phyloP scores from a whole-genome alignment of 53 echinoderm and acorn worm genomes.

The Astropecten irregularis region DNA sequence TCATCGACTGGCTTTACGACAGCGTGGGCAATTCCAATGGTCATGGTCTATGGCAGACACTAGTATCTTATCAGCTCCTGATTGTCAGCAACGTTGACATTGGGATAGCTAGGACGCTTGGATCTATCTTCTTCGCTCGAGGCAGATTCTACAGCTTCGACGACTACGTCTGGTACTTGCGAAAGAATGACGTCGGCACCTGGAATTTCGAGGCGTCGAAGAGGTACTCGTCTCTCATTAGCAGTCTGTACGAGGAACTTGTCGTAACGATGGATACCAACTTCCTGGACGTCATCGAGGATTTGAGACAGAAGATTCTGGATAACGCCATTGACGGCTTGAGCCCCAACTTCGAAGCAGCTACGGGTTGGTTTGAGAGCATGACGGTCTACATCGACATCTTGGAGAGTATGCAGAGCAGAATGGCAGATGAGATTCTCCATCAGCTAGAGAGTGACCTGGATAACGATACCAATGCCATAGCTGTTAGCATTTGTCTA shows the following conservation, averaged over 20 bases:
- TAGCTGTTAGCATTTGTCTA: conserved; percentile 71
- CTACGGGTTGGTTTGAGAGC: conserved; percentile 70
- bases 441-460: conserved; percentile 58
- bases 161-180: conserved; percentile 80
- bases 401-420: conserved; percentile 72
- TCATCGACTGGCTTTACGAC: conserved; percentile 84
- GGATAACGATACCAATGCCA: conserved; percentile 74
- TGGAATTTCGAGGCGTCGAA: conserved; percentile 77
- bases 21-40: conserved; percentile 84
- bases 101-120: conserved; percentile 75
- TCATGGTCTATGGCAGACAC: conserved; percentile 72
- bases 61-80: conserved; percentile 77
- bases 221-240: conserved; percentile 64
- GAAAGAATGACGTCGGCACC: conserved; percentile 70
- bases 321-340: conserved; percentile 29
- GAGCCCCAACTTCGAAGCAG: conserved; percentile 61
- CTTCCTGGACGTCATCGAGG: conserved; percentile 19
- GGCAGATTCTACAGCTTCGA: conserved; percentile 64
- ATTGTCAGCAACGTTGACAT: conserved; percentile 83
- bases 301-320: conserved; percentile 50
- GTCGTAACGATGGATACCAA: conserved; percentile 10
- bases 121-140: conserved; percentile 69
- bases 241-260: conserved; percentile 52
- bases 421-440: conserved; percentile 75
- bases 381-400: conserved; percentile 82